phyloP scores from a whole-genome alignment of 1,140 invertebrate genomes.

The Ips typographus region DNA sequence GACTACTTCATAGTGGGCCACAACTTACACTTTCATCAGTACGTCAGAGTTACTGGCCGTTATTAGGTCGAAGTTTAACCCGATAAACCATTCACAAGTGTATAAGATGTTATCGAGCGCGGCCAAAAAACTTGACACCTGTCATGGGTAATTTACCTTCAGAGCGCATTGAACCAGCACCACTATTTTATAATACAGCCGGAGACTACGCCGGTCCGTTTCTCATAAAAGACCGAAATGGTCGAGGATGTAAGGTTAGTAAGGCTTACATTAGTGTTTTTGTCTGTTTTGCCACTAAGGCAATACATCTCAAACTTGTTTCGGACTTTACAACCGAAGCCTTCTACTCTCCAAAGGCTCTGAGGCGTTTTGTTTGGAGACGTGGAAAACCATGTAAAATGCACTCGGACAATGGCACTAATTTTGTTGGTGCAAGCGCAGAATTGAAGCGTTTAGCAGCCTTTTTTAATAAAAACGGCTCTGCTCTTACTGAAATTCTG shows the following conservation, averaged over 20 bases:
- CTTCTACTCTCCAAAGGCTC: too few species aligned
- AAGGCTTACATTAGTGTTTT: not conserved
- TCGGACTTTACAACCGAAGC: constrained; percentile 47
- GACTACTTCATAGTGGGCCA: constrained; percentile 3
- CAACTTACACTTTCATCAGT: not conserved
- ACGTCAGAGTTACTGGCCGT: constrained; percentile 38
- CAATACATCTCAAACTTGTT: constrained; percentile 52
- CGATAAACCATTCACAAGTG: constrained; percentile 27
- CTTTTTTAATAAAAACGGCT: too few species aligned
- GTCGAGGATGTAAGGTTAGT: not conserved
- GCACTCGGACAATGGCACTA: too few species aligned
- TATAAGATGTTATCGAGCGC: constrained; percentile 28
- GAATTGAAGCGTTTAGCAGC: too few species aligned
- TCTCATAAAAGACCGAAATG: constrained; percentile 35
- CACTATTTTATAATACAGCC: constrained; percentile 43
- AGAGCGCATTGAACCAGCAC: constrained; percentile 38
- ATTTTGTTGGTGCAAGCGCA: too few species aligned
- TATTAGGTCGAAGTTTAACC: constrained; percentile 28
- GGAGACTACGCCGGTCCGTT: constrained; percentile 49
- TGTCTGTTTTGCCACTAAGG: constrained; percentile 38
- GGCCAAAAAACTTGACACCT: constrained; percentile 14
- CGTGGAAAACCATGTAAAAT: too few species aligned
- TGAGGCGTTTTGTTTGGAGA: too few species aligned
- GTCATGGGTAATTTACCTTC: constrained; percentile 49
- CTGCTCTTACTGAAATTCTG: too few species aligned